Conservation (phyloP, 1,140 invertebrate species). For the Meloidogyne exigua region DNA sequence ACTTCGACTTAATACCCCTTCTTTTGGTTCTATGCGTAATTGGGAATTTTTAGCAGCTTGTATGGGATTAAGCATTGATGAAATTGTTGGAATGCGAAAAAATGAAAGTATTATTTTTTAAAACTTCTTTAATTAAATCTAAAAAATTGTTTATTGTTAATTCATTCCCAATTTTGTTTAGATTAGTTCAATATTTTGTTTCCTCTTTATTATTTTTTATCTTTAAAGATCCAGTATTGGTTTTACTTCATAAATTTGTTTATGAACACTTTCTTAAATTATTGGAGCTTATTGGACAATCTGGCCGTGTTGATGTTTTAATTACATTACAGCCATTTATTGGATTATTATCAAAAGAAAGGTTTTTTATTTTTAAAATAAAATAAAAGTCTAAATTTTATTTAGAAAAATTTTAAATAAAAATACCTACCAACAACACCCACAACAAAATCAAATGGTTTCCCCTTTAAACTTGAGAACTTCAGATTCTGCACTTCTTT, state of each 20-base stretch:
- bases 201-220: constrained; percentile 12
- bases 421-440: neutral
- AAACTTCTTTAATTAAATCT: neutral
- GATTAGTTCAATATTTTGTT: neutral
- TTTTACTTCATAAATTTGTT: constrained; percentile 24
- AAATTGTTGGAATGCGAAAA: constrained; percentile 16
- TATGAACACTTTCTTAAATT: constrained; percentile 13
- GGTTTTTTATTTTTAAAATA: neutral
- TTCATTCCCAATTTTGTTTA: constrained; percentile 10
- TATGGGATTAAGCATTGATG: constrained; percentile 28
- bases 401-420: neutral
- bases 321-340: constrained; percentile 14
- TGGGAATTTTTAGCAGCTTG: constrained; percentile 36
- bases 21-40: constrained; percentile 36
- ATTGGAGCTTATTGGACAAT: constrained; percentile 15
- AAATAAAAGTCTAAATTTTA: neutral
- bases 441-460: neutral
- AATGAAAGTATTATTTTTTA: neutral
- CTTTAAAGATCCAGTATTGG: neutral
- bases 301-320: constrained; percentile 31
- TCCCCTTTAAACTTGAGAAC: neutral
- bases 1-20: constrained; percentile 22
- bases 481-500: neutral
- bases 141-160: neutral
- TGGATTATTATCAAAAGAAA: constrained; percentile 7